Base-by-base conservation (phyloP, 2,888 invertebrate species). In the Physocephala rufipes region DNA sequence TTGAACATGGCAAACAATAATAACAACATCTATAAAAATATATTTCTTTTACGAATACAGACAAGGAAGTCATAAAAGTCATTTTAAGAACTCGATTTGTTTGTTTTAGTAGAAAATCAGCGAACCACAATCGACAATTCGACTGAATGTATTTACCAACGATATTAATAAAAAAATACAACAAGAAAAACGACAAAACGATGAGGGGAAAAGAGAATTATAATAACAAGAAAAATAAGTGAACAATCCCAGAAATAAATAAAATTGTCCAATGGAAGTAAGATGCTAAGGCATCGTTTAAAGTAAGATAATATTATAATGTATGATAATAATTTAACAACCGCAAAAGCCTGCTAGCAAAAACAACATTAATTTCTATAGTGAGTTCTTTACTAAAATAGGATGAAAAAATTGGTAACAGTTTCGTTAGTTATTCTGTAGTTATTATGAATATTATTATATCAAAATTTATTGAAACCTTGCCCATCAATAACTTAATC, bases 151-250 rank as follows among this genome's bases (percentile, higher is more conserved):
- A 62, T 28, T 36, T 45, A 30, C 5, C 36, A 36, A 36, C 36
- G 36, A 62, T 62, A 21, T 45, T 21, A 65, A 51, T 45, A 49
- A 65, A 53, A 51, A 30, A 65, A 49, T 51, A 58, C 59, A 70
- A 74, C 71, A 72, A 74, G 73, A 75, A 77, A 78, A 78, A 80
- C 77, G 81, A 78, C 77, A 77, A 76, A 78, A 75, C 74, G 72
- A 51, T 68, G 74, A 43, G 26, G 16, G 4, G 16, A 26, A 26
- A 13, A 55, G 55, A 24, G 13, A 21, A 26, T n/a, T 9, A 26
- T 26, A 55, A 26, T 26, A 36, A 9, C n/a, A 13, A 49, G 16
- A 49, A 12, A 49, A 7, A 49, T n/a, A n/a, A n/a, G n/a, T n/a
- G n/a, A n/a, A n/a, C n/a, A 49, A 4, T 15, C 49, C 49, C 15